These are phyloP conservation scores for Podocnemis expansa DNA, from an alignment of 2,113 vertebrate species.

Conservation along the genomic window DNA sequence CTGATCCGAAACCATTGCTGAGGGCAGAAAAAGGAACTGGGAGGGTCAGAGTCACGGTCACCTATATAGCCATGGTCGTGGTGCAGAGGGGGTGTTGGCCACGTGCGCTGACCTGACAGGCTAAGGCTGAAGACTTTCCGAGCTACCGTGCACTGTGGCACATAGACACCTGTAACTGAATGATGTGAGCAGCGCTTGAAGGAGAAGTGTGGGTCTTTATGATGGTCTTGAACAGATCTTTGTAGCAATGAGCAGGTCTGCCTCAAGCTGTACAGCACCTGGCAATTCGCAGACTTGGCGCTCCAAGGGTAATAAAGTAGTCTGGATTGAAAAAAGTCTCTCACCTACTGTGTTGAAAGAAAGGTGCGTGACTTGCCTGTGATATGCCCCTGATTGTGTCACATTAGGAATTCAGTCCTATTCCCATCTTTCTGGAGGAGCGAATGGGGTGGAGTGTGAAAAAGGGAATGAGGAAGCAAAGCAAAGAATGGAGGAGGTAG, in stretches of 20 bases:
- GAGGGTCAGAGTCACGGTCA: too few relatives aligned
- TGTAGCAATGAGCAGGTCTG: background rate
- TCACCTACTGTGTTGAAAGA: constrained; percentile 18
- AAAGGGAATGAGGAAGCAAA: background rate
- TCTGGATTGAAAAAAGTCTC: background rate
- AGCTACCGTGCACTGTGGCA: too few relatives aligned
- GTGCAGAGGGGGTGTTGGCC: too few relatives aligned
- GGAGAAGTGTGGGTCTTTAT: background rate
- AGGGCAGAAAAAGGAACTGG: too few relatives aligned
- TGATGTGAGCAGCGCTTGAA: too few relatives aligned
- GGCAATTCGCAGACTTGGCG: background rate
- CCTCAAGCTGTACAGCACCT: background rate
- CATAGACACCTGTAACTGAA: too few relatives aligned
- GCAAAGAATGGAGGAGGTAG: constrained; percentile 36
- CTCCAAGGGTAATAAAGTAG: background rate
- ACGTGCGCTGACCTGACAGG: too few relatives aligned
- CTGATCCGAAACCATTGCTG: too few relatives aligned
- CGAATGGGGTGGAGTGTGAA: background rate
- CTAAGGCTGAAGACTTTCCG: too few relatives aligned
- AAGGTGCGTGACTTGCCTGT: constrained; percentile 2
- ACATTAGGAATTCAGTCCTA: background rate
- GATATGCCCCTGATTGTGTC: constrained; percentile 37
- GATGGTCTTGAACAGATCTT: background rate
- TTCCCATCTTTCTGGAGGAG: constrained; percentile 28
- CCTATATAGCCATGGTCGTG: too few relatives aligned